phyloP scores from a whole-genome alignment of 2,888 invertebrate genomes.

The Barypeithes pellucidus region DNA sequence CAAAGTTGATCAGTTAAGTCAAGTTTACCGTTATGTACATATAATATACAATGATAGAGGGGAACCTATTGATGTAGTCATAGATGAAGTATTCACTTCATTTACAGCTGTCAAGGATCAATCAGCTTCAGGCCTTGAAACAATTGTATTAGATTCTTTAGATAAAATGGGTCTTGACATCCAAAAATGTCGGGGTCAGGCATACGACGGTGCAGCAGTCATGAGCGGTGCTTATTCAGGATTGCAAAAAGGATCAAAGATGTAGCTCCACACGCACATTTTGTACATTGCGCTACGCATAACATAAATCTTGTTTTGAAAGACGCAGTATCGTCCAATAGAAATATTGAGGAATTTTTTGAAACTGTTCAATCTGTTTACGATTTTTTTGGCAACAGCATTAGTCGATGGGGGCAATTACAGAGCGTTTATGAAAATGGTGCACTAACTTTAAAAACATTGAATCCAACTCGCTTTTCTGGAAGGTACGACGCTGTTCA shows the following conservation, averaged over 20 bases:
- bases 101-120: slow-evolving; percentile 17
- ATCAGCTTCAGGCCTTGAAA: background rate
- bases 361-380: no score
- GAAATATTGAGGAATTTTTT: no score
- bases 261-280: background rate
- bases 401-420: no score
- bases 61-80: background rate
- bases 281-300: slow-evolving; percentile 10
- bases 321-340: no score
- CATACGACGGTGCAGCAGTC: slow-evolving; percentile 28
- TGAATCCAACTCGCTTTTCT: no score
- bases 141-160: background rate
- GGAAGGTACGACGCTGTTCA: no score
- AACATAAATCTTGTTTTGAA: slow-evolving; percentile 22
- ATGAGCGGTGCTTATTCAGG: slow-evolving; percentile 26
- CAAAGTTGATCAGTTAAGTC: slow-evolving; percentile 1
- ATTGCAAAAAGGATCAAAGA: slow-evolving; percentile 9
- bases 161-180: slow-evolving; percentile 6
- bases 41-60: background rate
- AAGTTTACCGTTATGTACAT: background rate
- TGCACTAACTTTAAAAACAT: no score
- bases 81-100: background rate
- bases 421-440: no score
- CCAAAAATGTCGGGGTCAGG: slow-evolving; percentile 26
- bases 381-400: no score